Base-by-base conservation (phyloP, 2,113 vertebrate species). In the Pluvianellus socialis region DNA sequence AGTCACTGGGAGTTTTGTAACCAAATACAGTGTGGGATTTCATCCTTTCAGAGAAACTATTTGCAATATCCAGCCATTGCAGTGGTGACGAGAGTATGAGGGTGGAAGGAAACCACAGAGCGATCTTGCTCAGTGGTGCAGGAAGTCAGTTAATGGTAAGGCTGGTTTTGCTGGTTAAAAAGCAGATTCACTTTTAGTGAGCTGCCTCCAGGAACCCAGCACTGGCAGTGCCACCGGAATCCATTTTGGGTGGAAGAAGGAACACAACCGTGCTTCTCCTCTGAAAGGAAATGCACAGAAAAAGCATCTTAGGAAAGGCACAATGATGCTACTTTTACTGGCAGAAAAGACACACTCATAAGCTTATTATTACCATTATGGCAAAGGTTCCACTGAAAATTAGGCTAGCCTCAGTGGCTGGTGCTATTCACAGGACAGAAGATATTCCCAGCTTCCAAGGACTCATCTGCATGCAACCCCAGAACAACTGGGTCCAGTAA, bases 61-160 rank as follows among this genome's bases (percentile, higher is more conserved):
- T 30, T 63, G 83, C 59, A 67, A 42, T 6, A 49, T 28, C 23
- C 28, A 24, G n/a, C 4, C 28, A 1, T 2, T 33, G 70, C 77
- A 42, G 32, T 1, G 0, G 30, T 3, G 49, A 42, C 62, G n/a
- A 22, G 61, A 35, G 42, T 44, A 9, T 0, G 1, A 26, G 52
- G 55, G n/a, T 75, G 42, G 2, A 47, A 20, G 67, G 50, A 40
- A 88, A 80, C 15, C 55, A 5, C 72, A 53, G 63, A 4, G 4
- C 0, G 0, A 2, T 1, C 55, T 38, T 7, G 53, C 65, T 12
- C 35, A 4, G 44, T 2, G 47, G 23, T 1, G 4, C 26, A 61
- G 74, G 79, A 68, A 32, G 8, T 4, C 63, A 21, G 66, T 2
- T 42, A 7, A 3, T 2, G 33, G 56, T 24, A 50, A 1, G 0